Evolutionary conservation across 2,113 vertebrate species (phyloP).

Genomic region (Campylomormyrus tamandua): DNA sequence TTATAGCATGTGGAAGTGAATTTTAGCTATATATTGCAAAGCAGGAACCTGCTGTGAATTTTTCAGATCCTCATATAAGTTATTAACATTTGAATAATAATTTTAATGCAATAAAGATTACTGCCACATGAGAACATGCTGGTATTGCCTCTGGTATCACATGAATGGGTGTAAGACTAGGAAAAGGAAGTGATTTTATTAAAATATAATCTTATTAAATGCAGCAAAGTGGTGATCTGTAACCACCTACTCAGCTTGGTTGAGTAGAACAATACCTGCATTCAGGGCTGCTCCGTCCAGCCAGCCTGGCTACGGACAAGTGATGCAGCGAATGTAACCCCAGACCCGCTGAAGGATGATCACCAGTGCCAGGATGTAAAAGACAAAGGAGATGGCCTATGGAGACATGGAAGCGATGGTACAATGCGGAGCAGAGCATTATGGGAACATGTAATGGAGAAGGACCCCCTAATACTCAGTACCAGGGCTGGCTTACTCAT

Average conservation of each 20-base stretch:
- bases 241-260: background rate
- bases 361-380: conserved; percentile 42
- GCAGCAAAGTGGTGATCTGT: background rate
- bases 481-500: background rate
- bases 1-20: background rate
- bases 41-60: background rate
- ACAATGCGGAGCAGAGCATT: conserved; percentile 19
- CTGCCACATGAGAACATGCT: background rate
- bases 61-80: conserved; percentile 1
- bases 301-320: conserved; percentile 32
- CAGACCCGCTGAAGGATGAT: conserved; percentile 43
- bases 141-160: background rate
- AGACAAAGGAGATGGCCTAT: conserved; percentile 38
- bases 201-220: background rate
- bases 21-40: background rate
- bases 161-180: background rate
- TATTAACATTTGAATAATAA: background rate
- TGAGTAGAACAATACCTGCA: conserved; percentile 9
- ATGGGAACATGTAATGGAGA: conserved; percentile 9
- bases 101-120: background rate
- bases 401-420: conserved; percentile 34
- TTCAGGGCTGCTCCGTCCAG: conserved; percentile 22
- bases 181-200: conserved; percentile 1
- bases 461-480: background rate
- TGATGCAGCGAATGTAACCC: conserved; percentile 37